Percentiles rank a stretch among this genome's conserved stretches.
phyloP scores from a whole-genome alignment of 2,888 invertebrate species.

The Sinhomidia bicolor region DNA sequence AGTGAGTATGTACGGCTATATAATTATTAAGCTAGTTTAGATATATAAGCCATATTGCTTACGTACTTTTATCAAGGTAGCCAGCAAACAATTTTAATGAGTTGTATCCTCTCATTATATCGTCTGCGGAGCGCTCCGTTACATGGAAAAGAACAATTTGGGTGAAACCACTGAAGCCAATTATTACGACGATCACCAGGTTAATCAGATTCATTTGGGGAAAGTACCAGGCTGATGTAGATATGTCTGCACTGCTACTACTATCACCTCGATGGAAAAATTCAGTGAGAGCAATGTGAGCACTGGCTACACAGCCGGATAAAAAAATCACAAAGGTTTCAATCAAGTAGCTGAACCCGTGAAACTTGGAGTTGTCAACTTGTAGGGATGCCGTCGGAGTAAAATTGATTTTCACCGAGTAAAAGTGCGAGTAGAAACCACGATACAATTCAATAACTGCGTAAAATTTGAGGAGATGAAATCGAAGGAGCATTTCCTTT shows the following conservation, averaged over 20 bases:
- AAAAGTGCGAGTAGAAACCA: conserved; percentile 38
- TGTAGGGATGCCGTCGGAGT: neutral
- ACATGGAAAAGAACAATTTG: conserved; percentile 27
- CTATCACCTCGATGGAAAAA: neutral
- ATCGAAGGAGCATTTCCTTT: neutral
- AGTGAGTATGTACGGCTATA: too few species aligned
- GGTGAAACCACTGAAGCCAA: conserved; percentile 42
- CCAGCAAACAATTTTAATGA: conserved; percentile 18
- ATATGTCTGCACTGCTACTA: neutral
- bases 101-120: conserved; percentile 35
- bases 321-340: conserved; percentile 14
- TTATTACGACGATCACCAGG: conserved; percentile 30
- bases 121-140: neutral
- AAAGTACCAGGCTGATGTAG: conserved; percentile 37
- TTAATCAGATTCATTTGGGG: conserved; percentile 46
- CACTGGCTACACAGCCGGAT: conserved; percentile 1
- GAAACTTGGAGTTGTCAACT: neutral
- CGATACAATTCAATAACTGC: conserved; percentile 48
- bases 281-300: conserved; percentile 21
- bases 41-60: neutral
- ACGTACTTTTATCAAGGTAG: conserved; percentile 29
- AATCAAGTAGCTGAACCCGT: neutral
- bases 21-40: too few species aligned
- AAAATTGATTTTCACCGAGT: conserved; percentile 37
- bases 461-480: neutral